phyloP scores from a whole-genome alignment of 2,113 vertebrate species.

The Atlantisia rogersi region DNA sequence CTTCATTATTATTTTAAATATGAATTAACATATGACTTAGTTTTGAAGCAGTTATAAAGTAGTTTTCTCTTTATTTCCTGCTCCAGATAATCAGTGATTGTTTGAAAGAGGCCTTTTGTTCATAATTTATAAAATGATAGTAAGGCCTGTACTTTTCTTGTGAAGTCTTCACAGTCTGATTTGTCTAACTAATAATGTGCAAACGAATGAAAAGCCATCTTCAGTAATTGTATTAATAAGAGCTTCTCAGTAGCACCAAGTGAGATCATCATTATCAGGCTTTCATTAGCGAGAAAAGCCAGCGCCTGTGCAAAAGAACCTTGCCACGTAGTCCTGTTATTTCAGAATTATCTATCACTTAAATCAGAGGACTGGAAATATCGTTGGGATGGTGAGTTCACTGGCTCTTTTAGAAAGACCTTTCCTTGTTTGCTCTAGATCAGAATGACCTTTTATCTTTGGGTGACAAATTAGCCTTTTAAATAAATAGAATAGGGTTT shows the following conservation, averaged over 20 bases:
- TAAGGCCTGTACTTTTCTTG: neutral
- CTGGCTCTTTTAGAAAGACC: neutral
- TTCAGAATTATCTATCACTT: neutral
- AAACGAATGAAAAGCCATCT: slow-evolving; percentile 3
- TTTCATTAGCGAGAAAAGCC: neutral
- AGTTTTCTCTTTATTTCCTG: neutral
- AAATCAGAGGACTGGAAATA: neutral
- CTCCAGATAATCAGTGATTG: neutral
- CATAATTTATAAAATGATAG: neutral
- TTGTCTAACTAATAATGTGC: neutral
- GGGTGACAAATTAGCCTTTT: neutral
- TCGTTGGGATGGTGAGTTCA: neutral
- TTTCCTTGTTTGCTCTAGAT: neutral
- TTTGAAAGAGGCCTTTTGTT: neutral
- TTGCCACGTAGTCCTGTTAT: neutral
- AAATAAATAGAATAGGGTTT: neutral
- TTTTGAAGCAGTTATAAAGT: neutral
- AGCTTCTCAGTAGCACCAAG: neutral
- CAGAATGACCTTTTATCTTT: neutral
- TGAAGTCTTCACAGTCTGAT: neutral
- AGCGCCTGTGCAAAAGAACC: neutral
- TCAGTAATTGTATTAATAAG: neutral
- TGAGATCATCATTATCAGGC: neutral
- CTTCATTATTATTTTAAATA: neutral
- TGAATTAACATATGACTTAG: neutral